Evolutionary conservation across 1,140 invertebrate species (phyloP).

Genomic region (Diprion similis): DNA sequence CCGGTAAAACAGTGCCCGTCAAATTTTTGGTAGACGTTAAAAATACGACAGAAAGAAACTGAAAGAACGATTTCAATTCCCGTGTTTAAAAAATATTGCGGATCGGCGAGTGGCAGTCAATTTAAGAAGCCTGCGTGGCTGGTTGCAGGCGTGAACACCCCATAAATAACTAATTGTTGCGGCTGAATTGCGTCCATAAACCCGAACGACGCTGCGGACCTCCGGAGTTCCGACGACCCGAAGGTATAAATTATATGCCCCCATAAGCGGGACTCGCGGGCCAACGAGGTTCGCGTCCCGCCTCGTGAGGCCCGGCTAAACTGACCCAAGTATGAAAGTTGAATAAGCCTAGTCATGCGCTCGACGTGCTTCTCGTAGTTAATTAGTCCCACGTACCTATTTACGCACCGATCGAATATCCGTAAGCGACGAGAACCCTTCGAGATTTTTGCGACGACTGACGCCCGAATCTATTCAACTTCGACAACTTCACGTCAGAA

Average conservation of each 20-base stretch:
- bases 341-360: neutral
- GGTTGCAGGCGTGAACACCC: neutral
- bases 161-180: constrained; percentile 8
- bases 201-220: neutral
- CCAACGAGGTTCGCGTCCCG: constrained; percentile 43
- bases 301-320: constrained; percentile 32
- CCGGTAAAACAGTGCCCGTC: neutral
- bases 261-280: constrained; percentile 46
- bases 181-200: constrained; percentile 7
- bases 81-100: constrained; percentile 21
- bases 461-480: too few species aligned
- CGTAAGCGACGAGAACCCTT: too few species aligned
- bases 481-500: too few species aligned
- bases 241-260: constrained; percentile 52
- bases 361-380: neutral
- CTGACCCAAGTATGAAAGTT: neutral
- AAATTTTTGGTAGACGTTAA: neutral
- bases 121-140: neutral
- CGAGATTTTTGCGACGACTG: too few species aligned
- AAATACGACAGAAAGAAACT: constrained; percentile 13
- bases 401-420: too few species aligned
- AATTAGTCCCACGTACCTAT: neutral
- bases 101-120: neutral
- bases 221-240: constrained; percentile 36
- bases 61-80: constrained; percentile 29